Evolutionary conservation across 2,888 invertebrate genomes (phyloP).

Genomic region (Gibbula magus): DNA sequence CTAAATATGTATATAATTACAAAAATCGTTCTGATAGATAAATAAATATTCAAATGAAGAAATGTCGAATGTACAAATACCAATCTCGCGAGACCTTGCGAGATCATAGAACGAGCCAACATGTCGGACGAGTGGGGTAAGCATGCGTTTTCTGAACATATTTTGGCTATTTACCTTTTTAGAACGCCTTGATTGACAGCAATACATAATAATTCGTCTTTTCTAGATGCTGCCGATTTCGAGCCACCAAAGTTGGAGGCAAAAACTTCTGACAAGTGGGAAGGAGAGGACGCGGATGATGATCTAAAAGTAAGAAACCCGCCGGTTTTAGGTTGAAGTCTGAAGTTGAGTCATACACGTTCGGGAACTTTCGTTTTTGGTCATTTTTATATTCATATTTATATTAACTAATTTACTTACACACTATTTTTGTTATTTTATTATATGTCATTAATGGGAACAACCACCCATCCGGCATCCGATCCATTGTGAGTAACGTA

Average conservation of each 20-base stretch:
- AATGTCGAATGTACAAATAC: not conserved
- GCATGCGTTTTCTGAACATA: conserved; percentile 38
- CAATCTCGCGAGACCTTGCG: not conserved
- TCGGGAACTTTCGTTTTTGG: not conserved
- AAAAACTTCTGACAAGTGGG: conserved; percentile 69
- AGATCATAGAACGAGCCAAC: conserved; percentile 1
- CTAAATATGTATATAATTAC: not conserved
- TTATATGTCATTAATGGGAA: no score
- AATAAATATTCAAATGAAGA: not conserved
- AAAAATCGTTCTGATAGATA: not conserved
- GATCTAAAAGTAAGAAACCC: conserved; percentile 68
- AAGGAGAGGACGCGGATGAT: conserved; percentile 74
- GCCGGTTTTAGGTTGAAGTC: no score
- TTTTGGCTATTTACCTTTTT: not conserved
- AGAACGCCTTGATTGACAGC: no score
- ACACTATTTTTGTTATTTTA: no score
- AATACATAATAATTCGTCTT: not conserved
- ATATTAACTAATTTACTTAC: not conserved
- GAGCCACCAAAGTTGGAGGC: conserved; percentile 56
- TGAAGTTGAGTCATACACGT: not conserved
- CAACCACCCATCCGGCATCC: no score
- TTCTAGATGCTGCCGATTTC: conserved; percentile 72
- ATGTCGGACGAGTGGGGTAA: conserved; percentile 45
- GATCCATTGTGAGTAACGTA: not conserved
- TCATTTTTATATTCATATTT: not conserved